phyloP scores from a whole-genome alignment of 2,888 invertebrate genomes.

The Agrotis ipsilon region DNA sequence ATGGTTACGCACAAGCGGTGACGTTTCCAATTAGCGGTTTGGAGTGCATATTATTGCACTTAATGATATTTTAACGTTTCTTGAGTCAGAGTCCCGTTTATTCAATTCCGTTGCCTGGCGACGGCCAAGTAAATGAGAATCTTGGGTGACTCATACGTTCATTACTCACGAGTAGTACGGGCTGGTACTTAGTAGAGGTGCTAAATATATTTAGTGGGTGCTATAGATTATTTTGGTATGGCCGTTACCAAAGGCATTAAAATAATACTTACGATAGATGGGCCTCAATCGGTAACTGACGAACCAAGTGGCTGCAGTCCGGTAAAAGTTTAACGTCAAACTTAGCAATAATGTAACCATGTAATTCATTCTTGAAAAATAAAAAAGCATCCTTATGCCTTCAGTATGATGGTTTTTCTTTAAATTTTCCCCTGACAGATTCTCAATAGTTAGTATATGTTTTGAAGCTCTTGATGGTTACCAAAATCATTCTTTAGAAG shows the following conservation, averaged over 20 bases:
- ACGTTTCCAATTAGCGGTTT: constrained; percentile 43
- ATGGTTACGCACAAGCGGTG: constrained; percentile 40
- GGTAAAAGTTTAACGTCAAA: neutral
- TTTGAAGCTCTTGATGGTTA: neutral
- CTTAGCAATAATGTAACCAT: neutral
- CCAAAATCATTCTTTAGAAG: constrained; percentile 10
- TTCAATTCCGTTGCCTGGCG: constrained; percentile 61
- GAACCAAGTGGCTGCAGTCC: neutral
- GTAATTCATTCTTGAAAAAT: neutral
- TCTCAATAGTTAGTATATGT: neutral
- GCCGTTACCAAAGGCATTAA: neutral
- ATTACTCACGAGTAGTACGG: constrained; percentile 63
- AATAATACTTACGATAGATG: neutral
- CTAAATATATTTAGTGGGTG: constrained; percentile 50
- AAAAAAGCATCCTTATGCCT: neutral
- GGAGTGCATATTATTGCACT: constrained; percentile 44
- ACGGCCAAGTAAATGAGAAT: constrained; percentile 62
- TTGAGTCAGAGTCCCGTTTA: constrained; percentile 61
- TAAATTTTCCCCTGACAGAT: neutral
- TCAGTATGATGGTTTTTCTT: neutral
- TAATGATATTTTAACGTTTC: constrained; percentile 60
- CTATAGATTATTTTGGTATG: constrained; percentile 15
- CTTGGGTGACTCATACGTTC: constrained; percentile 65
- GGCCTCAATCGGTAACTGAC: neutral
- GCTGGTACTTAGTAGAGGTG: constrained; percentile 35